Evolutionary conservation across 2,888 invertebrate genomes (phyloP).

Genomic region (Boloria selene): DNA sequence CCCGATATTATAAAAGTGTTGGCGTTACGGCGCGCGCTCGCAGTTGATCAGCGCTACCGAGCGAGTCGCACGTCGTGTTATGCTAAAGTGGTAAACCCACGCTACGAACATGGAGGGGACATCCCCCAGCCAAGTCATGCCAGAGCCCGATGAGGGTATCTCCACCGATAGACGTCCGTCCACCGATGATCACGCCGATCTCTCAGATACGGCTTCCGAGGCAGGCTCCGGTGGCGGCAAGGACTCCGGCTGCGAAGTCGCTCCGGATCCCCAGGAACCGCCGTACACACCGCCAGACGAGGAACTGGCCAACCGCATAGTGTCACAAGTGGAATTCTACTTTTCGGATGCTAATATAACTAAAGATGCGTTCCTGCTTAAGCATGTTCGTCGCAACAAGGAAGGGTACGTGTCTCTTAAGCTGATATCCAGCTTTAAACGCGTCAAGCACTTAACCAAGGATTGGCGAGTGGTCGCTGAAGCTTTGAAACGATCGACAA

Average conservation of each 20-base stretch:
- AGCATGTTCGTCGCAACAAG: constrained; percentile 96
- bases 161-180: constrained; percentile 74
- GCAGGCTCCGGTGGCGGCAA: constrained; percentile 84
- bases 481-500: constrained; percentile 89
- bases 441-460: constrained; percentile 95
- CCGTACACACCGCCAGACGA: constrained; percentile 88
- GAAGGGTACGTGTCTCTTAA: constrained; percentile 97
- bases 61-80: constrained; percentile 69
- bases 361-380: constrained; percentile 96
- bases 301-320: constrained; percentile 89
- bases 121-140: constrained; percentile 61
- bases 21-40: constrained; percentile 69
- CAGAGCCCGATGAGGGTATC: constrained; percentile 74
- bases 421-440: constrained; percentile 96
- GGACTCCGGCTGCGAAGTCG: constrained; percentile 87
- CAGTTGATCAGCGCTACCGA: constrained; percentile 72
- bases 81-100: constrained; percentile 63
- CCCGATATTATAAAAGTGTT: constrained; percentile 76
- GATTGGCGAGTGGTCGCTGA: constrained; percentile 97
- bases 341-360: constrained; percentile 97
- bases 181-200: constrained; percentile 85
- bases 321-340: constrained; percentile 96
- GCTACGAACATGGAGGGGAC: constrained; percentile 70
- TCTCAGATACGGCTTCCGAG: constrained; percentile 86
- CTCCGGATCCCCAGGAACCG: constrained; percentile 81